These are phyloP conservation scores for Gerosis bhagava DNA, from an alignment of 2,888 invertebrate species.

Conservation along the genomic window DNA sequence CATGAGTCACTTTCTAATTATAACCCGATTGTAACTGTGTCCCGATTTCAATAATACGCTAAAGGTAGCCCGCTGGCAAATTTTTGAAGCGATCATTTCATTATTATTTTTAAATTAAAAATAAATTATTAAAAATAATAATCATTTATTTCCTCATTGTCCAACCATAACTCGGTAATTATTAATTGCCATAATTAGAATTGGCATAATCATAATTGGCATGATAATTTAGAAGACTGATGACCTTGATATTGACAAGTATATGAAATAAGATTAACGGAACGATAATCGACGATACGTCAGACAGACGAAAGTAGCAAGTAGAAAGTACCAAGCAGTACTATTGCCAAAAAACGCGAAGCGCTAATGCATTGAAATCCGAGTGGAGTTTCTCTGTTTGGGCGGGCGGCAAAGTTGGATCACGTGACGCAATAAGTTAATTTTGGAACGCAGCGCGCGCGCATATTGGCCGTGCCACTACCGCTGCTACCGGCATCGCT, in stretches of 20 bases:
- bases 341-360: slow-evolving; percentile 46
- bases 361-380: slow-evolving; percentile 67
- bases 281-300: slow-evolving; percentile 17
- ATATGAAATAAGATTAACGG: slow-evolving; percentile 18
- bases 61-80: background rate
- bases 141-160: no score
- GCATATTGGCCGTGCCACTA: slow-evolving; percentile 60
- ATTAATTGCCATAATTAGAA: background rate
- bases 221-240: slow-evolving; percentile 23
- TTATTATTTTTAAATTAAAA: no score
- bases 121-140: no score
- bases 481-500: slow-evolving; percentile 56
- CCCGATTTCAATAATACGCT: slow-evolving; percentile 52
- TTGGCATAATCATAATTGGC: slow-evolving; percentile 31
- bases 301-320: background rate
- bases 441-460: slow-evolving; percentile 73
- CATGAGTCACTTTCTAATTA: slow-evolving; percentile 72
- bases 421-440: slow-evolving; percentile 73
- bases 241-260: slow-evolving; percentile 65
- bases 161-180: no score
- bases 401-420: slow-evolving; percentile 71
- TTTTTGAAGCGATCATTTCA: background rate
- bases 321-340: slow-evolving; percentile 26
- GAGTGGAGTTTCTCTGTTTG: slow-evolving; percentile 80
- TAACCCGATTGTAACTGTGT: slow-evolving; percentile 61